Conservation (phyloP, 2,113 vertebrate genomes). For the Brachypodius melanocephalos region DNA sequence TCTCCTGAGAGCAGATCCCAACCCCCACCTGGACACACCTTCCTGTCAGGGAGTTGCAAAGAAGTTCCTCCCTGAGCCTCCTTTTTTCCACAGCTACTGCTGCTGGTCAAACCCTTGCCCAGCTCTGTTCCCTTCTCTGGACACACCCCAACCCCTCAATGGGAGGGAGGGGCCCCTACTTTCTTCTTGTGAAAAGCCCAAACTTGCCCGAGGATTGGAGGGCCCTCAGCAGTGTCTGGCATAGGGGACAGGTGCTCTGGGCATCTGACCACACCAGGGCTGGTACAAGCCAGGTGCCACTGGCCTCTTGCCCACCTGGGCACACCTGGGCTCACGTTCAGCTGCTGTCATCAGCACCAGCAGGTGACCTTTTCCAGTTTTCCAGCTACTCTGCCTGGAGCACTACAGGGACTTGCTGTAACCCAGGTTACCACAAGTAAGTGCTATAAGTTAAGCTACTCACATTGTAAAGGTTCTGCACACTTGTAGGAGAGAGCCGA, state of each 20-base stretch:
- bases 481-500: neutral
- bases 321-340: neutral
- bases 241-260: neutral
- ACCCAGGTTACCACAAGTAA: neutral
- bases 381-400: neutral
- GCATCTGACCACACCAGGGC: neutral
- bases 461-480: neutral
- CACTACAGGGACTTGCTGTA: neutral
- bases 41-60: neutral
- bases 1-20: neutral
- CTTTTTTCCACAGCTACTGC: neutral
- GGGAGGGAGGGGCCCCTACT: neutral
- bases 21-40: neutral
- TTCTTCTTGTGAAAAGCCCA: neutral
- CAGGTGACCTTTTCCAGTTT: neutral
- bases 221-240: neutral
- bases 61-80: neutral
- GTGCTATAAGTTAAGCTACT: neutral
- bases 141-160: neutral
- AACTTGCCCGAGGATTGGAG: neutral
- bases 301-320: neutral
- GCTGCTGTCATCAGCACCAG: neutral
- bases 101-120: neutral
- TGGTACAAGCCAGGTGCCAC: neutral
- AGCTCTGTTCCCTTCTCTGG: neutral